A percentile compares a stretch with the other conserved stretches of the same genome.
These are phyloP conservation scores for Ormyrus rosae DNA, from an alignment of 2,888 invertebrate genomes.

Conservation along the genomic window DNA sequence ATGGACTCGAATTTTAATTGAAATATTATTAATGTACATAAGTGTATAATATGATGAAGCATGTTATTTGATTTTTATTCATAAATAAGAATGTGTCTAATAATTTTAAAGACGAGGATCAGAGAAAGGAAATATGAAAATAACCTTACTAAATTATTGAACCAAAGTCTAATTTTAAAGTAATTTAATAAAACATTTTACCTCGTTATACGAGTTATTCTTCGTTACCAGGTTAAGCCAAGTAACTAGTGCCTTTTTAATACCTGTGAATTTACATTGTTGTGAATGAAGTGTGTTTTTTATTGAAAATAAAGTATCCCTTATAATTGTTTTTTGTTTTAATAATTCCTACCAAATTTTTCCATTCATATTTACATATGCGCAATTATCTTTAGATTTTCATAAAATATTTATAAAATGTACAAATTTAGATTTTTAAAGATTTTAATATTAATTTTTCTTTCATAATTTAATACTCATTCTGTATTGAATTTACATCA, in stretches of 20 bases:
- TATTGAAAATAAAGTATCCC: conserved; percentile 46
- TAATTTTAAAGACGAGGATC: not conserved
- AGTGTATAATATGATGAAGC: conserved; percentile 46
- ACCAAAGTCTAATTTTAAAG: conserved; percentile 56
- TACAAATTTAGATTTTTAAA: too few species aligned
- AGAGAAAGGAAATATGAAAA: not conserved
- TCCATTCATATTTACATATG: not conserved
- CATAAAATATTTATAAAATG: too few species aligned
- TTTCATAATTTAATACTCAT: too few species aligned
- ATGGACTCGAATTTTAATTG: conserved; percentile 14
- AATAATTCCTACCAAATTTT: not conserved
- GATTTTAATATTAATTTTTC: too few species aligned
- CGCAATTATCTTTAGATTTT: too few species aligned
- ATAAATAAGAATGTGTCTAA: conserved; percentile 8
- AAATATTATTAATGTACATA: conserved; percentile 49
- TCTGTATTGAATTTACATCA: too few species aligned
- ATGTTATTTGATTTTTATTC: conserved; percentile 42
- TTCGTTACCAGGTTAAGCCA: conserved; percentile 39
- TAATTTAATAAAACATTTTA: conserved; percentile 37
- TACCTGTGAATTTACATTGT: conserved; percentile 48
- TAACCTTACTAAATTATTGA: conserved; percentile 43
- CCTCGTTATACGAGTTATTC: conserved; percentile 11
- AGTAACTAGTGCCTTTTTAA: conserved; percentile 53
- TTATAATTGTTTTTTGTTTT: conserved; percentile 13
- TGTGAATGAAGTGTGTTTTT: conserved; percentile 51